Evolutionary conservation across 2,113 vertebrate species (phyloP).

Genomic region (Mirounga angustirostris): DNA sequence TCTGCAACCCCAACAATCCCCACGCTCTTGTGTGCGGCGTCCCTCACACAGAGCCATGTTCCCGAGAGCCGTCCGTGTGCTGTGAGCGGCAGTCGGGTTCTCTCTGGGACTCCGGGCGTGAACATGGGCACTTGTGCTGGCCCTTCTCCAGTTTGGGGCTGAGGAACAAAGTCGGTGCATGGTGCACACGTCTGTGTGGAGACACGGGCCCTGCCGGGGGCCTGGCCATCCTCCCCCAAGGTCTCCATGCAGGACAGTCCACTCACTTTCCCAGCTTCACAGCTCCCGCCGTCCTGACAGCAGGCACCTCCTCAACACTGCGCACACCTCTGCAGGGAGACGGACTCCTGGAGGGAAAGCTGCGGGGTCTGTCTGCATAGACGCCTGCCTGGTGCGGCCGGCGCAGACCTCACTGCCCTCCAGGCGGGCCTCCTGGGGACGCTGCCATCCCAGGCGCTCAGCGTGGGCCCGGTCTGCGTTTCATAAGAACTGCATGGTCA

Average conservation of each 20-base stretch:
- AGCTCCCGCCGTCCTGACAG: no score
- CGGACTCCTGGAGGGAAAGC: no score
- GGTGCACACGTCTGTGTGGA: background rate
- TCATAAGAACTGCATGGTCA: background rate
- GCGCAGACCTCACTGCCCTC: background rate
- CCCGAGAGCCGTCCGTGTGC: background rate
- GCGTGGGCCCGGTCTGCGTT: background rate
- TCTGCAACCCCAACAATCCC: background rate
- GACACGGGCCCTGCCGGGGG: background rate
- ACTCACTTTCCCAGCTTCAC: no score
- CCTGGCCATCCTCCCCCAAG: background rate
- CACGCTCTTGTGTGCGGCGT: background rate
- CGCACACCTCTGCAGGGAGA: background rate
- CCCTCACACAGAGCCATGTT: background rate
- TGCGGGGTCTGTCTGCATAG: background rate
- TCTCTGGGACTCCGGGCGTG: fast-evolving
- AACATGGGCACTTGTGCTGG: background rate
- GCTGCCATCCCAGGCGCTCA: fast-evolving
- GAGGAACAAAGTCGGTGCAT: background rate
- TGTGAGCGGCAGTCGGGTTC: background rate
- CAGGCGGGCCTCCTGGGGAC: no score
- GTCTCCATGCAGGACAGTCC: background rate
- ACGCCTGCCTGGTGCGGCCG: background rate
- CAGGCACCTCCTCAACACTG: no score
- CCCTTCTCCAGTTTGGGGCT: background rate